A percentile compares a stretch with the other conserved stretches of the same genome.
Conservation (phyloP, 2,113 vertebrate genomes). For the Ciconia boyciana region DNA sequence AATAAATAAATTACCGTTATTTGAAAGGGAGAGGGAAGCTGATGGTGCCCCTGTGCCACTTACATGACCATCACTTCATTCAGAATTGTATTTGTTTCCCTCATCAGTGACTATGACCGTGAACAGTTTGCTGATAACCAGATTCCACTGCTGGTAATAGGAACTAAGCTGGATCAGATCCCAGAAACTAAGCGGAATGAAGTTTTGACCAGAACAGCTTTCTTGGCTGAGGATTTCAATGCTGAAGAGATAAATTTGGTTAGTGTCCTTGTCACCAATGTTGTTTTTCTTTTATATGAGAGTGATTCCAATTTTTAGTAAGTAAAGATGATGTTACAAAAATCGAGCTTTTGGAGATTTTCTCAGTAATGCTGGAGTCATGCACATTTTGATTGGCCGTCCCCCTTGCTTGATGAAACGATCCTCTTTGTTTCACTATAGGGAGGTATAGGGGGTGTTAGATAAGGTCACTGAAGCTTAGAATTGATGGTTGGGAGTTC, state of each 20-base stretch:
- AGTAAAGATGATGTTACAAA: background rate
- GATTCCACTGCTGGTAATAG: slow-evolving; percentile 92
- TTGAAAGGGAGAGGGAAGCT: background rate
- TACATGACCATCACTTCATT: background rate
- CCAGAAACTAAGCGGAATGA: slow-evolving; percentile 90
- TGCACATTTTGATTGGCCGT: background rate
- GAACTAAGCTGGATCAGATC: slow-evolving; percentile 98
- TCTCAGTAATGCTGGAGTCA: background rate
- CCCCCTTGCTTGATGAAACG: background rate
- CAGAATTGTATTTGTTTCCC: background rate
- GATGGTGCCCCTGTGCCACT: background rate
- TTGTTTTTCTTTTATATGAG: background rate
- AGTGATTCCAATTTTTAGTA: background rate
- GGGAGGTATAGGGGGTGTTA: background rate
- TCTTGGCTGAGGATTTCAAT: slow-evolving; percentile 96
- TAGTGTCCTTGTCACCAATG: slow-evolving; percentile 28
- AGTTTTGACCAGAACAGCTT: slow-evolving; percentile 91
- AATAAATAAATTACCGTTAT: background rate
- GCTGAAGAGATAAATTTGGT: slow-evolving; percentile 98
- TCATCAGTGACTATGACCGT: slow-evolving; percentile 88
- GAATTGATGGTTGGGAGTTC: background rate
- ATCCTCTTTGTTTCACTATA: background rate
- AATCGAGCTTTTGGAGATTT: background rate
- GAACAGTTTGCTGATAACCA: slow-evolving; percentile 96
- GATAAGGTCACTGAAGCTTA: background rate